Evolutionary conservation across 2,888 invertebrate species (phyloP), one percentile per base, ranked within the genome.

Genomic region (Amphimallon solstitiale): DNA sequence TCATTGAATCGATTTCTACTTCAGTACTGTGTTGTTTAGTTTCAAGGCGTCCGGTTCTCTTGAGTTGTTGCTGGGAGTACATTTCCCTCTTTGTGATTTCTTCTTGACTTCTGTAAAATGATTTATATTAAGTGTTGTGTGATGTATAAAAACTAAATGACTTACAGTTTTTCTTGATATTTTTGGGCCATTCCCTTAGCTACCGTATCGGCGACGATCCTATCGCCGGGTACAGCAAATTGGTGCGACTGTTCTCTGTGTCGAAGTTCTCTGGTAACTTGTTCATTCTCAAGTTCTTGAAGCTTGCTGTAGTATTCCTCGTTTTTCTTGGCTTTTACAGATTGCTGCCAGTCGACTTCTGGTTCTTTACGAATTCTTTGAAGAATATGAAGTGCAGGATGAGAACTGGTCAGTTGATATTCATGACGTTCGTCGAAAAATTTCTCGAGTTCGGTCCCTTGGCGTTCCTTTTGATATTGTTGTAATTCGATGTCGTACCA

Each of bases 401-500:
- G 63, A 87, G 81, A 73, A 87, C 89, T 87, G 73, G 92, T 90
- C 72, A 89, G 87, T 75, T 89, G 83, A 51, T 86, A 86, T 77
- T 90, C 90, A 73, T 89, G 87, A 71, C 94, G 89, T 81, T 95
- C 95, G 78, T 94, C 94, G 80, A 95, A 95, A 51, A 93, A 90
- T 81, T 91, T 90, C 81, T 94, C 94, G 76, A 95, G 85, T 83
- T 96, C 95, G 63, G 91, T 92, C 75, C 91, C 92, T 81, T 88
- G 85, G 72, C 94, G 90, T 75, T 92, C 91, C 80, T 88, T 87
- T 83, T 95, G 95, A 83, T 94, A 95, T 80, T 90, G 89, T 72
- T 91, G 86, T 80, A 94, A 88, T 81, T 93, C 95, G 79, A 89
- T 87, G 85, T 96, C 95, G 86, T 96, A 96, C 95, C 95, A 96